phyloP scores from a whole-genome alignment of 1,140 invertebrate genomes.

The Aphis gossypii region DNA sequence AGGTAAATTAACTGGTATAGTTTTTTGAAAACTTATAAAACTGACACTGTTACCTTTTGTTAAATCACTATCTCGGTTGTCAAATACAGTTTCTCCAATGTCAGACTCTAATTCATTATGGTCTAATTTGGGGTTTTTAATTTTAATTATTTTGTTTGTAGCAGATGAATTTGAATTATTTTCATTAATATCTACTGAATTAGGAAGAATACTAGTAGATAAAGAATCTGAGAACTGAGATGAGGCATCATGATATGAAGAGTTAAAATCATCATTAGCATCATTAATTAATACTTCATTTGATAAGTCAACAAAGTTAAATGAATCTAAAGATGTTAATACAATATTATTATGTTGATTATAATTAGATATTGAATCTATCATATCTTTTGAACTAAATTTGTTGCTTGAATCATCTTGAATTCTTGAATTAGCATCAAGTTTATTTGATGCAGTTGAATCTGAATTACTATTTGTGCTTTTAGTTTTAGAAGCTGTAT shows the following conservation, averaged over 20 bases:
- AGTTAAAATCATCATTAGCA: not conserved
- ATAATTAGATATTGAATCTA: not conserved
- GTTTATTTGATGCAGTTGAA: not conserved
- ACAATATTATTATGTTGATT: not conserved
- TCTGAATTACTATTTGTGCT: not conserved
- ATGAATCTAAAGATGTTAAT: not conserved
- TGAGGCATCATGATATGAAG: not conserved
- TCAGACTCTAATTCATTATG: not conserved
- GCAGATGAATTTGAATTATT: not conserved
- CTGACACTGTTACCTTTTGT: not conserved
- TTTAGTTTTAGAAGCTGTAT: not conserved
- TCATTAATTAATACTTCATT: not conserved
- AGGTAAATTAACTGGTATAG: not conserved
- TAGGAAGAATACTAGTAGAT: not conserved
- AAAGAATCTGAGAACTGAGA: not conserved
- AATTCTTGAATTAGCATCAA: not conserved
- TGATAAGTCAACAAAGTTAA: constrained; percentile 35
- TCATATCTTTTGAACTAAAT: not conserved
- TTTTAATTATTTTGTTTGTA: not conserved
- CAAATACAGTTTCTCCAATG: not conserved
- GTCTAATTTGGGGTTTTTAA: not conserved
- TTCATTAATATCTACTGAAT: not conserved
- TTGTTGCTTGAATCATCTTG: not conserved
- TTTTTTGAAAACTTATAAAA: not conserved
- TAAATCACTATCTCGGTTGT: not conserved